Conservation (phyloP, 1,140 invertebrate genomes). For the Neotoxoptera formosana region DNA sequence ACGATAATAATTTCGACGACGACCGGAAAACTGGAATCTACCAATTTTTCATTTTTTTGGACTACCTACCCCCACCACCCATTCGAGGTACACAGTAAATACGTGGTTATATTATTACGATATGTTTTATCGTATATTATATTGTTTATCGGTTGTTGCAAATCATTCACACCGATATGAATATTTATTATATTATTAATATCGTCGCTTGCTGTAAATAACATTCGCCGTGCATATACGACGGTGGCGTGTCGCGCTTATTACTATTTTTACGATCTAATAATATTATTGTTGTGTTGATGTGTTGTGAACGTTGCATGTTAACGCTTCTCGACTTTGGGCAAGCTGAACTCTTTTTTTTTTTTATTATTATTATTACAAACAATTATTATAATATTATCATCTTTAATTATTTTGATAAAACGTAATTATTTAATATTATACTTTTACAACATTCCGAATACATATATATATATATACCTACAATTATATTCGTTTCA, state of each 20-base stretch:
- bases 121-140: neutral
- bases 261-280: neutral
- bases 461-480: neutral
- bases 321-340: conserved; percentile 55
- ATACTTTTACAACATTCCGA: conserved; percentile 10
- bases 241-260: neutral
- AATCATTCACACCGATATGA: too few species aligned
- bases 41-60: too few species aligned
- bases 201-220: neutral
- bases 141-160: neutral
- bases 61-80: too few species aligned
- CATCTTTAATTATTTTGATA: neutral
- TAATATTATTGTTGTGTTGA: neutral
- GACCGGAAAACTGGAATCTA: too few species aligned
- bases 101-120: neutral
- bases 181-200: neutral
- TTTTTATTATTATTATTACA: neutral
- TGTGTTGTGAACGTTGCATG: conserved; percentile 22
- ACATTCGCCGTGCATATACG: neutral
- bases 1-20: too few species aligned
- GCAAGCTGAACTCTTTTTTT: conserved; percentile 53
- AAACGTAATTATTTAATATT: neutral
- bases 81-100: neutral
- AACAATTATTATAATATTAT: neutral
- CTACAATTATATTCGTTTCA: conserved; percentile 15